phyloP scores from a whole-genome alignment of 2,888 invertebrate species.

The Parnassius orleans region DNA sequence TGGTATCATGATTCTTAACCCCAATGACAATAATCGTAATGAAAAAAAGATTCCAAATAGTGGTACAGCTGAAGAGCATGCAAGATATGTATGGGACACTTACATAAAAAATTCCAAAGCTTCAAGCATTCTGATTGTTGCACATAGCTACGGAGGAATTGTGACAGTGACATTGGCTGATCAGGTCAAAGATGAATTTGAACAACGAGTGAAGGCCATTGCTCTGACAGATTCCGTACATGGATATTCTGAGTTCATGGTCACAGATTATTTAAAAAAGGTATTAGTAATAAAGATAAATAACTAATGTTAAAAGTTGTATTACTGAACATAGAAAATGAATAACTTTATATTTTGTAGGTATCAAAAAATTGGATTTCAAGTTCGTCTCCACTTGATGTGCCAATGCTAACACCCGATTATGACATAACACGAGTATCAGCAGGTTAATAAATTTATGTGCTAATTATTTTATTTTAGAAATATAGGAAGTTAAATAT shows the following conservation, averaged over 20 bases:
- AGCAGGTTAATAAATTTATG: conserved; percentile 64
- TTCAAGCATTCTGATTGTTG: conserved; percentile 85
- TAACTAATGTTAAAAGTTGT: not conserved
- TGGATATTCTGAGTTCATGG: conserved; percentile 60
- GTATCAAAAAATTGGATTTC: conserved; percentile 84
- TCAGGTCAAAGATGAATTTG: conserved; percentile 73
- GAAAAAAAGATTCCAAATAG: conserved; percentile 79
- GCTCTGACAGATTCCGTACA: conserved; percentile 90
- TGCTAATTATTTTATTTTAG: not conserved
- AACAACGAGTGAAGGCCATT: conserved; percentile 84
- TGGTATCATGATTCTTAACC: conserved; percentile 87
- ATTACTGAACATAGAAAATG: not conserved
- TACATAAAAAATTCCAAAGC: conserved; percentile 82
- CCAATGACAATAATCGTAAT: conserved; percentile 83
- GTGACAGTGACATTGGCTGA: conserved; percentile 82
- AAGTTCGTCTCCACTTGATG: conserved; percentile 77
- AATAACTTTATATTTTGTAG: conserved; percentile 44
- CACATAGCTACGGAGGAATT: conserved; percentile 90
- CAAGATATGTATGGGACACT: conserved; percentile 84
- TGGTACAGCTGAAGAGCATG: conserved; percentile 82
- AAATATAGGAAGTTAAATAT: not conserved
- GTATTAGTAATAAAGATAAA: conserved; percentile 38
- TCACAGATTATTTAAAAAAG: conserved; percentile 59
- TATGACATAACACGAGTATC: conserved; percentile 81
- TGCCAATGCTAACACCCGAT: conserved; percentile 69